Evolutionary conservation across 2,113 vertebrate genomes (phyloP).

Genomic region (Eublepharis macularius): DNA sequence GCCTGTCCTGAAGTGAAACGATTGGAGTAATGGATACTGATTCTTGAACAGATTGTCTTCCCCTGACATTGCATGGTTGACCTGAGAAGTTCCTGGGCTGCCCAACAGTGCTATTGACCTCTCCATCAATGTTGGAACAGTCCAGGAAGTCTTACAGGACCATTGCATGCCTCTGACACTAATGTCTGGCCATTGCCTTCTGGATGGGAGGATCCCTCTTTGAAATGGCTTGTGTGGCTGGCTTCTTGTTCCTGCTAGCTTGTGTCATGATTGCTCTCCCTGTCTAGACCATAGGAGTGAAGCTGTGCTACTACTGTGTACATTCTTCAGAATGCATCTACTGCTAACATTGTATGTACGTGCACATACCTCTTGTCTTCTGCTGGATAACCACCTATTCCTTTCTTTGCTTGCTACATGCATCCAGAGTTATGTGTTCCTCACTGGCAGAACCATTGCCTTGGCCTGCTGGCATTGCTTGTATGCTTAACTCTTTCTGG

Average conservation of each 20-base stretch:
- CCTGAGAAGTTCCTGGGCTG: not conserved
- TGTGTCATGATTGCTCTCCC: no score
- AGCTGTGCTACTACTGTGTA: no score
- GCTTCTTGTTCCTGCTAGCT: no score
- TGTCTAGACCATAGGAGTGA: no score
- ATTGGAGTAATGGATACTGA: no score
- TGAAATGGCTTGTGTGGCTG: no score
- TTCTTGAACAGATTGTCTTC: no score
- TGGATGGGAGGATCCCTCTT: not conserved
- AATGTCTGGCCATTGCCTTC: not conserved
- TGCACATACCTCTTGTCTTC: no score
- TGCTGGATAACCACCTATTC: not conserved
- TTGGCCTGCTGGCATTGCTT: not conserved
- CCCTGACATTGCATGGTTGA: not conserved
- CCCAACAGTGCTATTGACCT: not conserved
- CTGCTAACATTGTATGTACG: not conserved
- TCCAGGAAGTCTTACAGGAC: no score
- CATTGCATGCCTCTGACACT: not conserved
- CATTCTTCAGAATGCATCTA: no score
- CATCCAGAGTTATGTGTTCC: not conserved
- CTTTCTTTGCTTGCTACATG: not conserved
- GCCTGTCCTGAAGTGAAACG: no score
- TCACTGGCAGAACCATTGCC: not conserved
- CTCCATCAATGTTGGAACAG: no score
- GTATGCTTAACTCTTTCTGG: not conserved